phyloP scores from a whole-genome alignment of 2,113 vertebrate species.

The Chunga burmeisteri region DNA sequence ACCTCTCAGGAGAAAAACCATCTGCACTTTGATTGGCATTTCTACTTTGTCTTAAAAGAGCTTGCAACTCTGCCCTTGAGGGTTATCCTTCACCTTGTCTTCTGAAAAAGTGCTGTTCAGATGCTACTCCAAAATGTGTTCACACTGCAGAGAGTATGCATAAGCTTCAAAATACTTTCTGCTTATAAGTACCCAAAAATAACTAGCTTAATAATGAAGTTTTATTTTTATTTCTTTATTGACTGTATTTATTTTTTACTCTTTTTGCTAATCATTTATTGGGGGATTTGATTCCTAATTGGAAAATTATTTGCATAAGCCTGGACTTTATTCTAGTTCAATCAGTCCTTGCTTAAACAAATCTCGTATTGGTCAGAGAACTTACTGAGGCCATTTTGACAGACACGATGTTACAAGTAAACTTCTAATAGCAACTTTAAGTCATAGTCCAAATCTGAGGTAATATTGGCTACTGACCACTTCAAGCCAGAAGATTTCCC shows the following conservation, averaged over 20 bases:
- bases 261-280: background rate
- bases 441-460: background rate
- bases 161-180: background rate
- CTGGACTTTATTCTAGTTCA: background rate
- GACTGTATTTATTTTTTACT: background rate
- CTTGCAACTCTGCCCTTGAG: conserved; percentile 54
- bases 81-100: conserved; percentile 52
- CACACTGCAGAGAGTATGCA: background rate
- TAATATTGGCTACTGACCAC: background rate
- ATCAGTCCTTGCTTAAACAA: background rate
- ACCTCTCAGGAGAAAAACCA: conserved; percentile 42
- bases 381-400: background rate
- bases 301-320: background rate
- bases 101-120: background rate
- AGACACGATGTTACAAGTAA: background rate
- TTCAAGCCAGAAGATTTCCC: background rate
- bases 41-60: conserved; percentile 41
- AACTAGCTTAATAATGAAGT: background rate
- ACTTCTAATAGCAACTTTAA: background rate
- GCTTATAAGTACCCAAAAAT: background rate
- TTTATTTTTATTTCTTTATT: background rate
- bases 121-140: background rate
- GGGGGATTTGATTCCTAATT: background rate
- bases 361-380: background rate
- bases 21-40: conserved; percentile 53